These are phyloP conservation scores for Drosophila azteca DNA, from an alignment of 1,140 invertebrate genomes.

Conservation along the genomic window DNA sequence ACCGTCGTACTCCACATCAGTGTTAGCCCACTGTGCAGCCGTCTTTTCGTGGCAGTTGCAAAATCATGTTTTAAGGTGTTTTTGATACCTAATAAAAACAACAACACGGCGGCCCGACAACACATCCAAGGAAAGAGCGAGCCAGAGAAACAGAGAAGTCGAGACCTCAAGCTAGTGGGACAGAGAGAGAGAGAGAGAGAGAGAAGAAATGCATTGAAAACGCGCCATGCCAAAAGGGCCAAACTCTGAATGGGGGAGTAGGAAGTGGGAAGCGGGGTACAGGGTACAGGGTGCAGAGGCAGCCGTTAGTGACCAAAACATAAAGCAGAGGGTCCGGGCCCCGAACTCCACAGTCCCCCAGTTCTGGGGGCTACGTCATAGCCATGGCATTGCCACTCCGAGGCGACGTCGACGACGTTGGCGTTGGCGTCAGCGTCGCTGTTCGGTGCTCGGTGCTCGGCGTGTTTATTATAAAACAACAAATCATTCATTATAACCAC, in stretches of 20 bases:
- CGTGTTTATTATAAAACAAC: constrained; percentile 83
- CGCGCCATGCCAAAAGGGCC: constrained; percentile 65
- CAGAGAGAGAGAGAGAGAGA: constrained; percentile 4
- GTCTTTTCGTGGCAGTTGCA: constrained; percentile 66
- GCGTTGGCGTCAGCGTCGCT: constrained; percentile 3
- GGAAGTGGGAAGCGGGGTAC: constrained; percentile 24
- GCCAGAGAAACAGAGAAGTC: constrained; percentile 2
- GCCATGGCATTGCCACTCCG: constrained; percentile 44
- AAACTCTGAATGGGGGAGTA: constrained; percentile 32
- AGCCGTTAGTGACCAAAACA: constrained; percentile 33
- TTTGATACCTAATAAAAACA: constrained; percentile 83
- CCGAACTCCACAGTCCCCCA: constrained; percentile 35
- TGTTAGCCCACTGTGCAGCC: constrained; percentile 56
- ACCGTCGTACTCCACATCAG: constrained; percentile 7
- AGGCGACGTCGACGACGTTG: constrained; percentile 49
- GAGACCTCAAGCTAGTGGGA: background rate
- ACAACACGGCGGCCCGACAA: constrained; percentile 59
- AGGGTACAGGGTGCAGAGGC: constrained; percentile 6
- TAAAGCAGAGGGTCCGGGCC: constrained; percentile 23
- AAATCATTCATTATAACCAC: constrained; percentile 83
- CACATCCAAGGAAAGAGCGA: constrained; percentile 14
- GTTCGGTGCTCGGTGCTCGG: constrained; percentile 46
- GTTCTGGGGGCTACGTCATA: constrained; percentile 69
- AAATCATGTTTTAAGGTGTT: constrained; percentile 82
- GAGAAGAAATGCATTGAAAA: constrained; percentile 49